Evolutionary conservation across 2,888 invertebrate species (phyloP).

Genomic region (Tromatobia lineatoria): DNA sequence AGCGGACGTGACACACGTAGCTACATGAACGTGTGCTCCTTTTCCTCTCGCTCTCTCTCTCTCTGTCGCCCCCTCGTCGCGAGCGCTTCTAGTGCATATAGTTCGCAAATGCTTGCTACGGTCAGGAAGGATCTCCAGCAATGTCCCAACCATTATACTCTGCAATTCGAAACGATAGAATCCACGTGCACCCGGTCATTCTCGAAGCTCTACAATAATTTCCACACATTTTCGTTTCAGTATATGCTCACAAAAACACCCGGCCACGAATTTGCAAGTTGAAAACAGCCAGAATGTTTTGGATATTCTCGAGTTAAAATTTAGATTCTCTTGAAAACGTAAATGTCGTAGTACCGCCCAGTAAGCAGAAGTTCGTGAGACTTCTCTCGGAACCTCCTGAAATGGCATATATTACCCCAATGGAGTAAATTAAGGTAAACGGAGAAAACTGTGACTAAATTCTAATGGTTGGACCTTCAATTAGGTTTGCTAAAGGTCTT

Average conservation of each 20-base stretch:
- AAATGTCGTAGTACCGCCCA: too few relatives aligned
- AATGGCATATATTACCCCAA: too few relatives aligned
- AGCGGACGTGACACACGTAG: slow-evolving; percentile 66
- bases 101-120: slow-evolving; percentile 1
- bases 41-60: slow-evolving; percentile 60
- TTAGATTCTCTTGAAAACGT: too few relatives aligned
- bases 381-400: too few relatives aligned
- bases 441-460: too few relatives aligned
- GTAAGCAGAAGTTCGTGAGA: too few relatives aligned
- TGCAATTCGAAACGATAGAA: slow-evolving; percentile 49
- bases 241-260: background rate
- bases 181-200: slow-evolving; percentile 32
- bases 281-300: background rate
- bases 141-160: slow-evolving; percentile 20
- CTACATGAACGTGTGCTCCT: slow-evolving; percentile 50
- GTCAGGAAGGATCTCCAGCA: slow-evolving; percentile 33
- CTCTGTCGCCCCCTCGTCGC: slow-evolving; percentile 50
- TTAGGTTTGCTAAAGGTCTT: too few relatives aligned
- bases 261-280: background rate
- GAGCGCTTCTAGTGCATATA: slow-evolving; percentile 15
- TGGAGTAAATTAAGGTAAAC: too few relatives aligned
- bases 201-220: slow-evolving; percentile 37
- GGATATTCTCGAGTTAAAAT: slow-evolving; percentile 62
- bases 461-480: too few relatives aligned
- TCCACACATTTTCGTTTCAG: slow-evolving; percentile 21